Evolutionary conservation across 2,113 vertebrate genomes (phyloP).

Genomic region (Himantopus leucocephalus): DNA sequence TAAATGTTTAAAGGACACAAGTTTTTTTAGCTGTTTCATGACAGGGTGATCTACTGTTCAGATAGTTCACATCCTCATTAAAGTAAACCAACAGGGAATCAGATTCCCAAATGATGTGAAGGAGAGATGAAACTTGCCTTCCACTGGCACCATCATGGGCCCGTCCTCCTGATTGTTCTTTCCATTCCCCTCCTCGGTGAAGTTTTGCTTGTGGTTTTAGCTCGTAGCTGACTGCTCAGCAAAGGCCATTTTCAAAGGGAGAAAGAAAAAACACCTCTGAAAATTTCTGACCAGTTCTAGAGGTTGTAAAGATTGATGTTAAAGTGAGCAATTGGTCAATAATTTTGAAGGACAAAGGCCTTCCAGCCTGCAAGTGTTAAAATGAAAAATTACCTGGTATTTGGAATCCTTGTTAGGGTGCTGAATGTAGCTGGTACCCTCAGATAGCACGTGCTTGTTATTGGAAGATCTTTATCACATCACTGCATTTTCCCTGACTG

Average conservation of each 20-base stretch:
- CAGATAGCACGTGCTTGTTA: background rate
- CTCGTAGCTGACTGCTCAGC: background rate
- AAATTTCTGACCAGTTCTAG: background rate
- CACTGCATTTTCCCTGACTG: background rate
- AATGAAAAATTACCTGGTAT: background rate
- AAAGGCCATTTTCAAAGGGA: background rate
- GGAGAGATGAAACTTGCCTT: background rate
- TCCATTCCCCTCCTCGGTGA: background rate
- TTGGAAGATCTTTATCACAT: background rate
- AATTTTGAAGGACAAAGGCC: background rate
- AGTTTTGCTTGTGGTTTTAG: background rate
- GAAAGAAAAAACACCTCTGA: background rate
- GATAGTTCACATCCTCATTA: background rate
- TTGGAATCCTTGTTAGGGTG: background rate
- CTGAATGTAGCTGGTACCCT: background rate
- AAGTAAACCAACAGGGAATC: background rate
- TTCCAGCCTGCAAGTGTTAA: background rate
- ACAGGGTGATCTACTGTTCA: background rate
- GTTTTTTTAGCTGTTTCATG: background rate
- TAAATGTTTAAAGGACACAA: background rate
- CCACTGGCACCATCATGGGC: background rate
- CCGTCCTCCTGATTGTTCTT: background rate
- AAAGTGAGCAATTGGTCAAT: background rate
- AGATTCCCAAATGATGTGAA: background rate
- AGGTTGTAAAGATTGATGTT: background rate